Base-by-base conservation (phyloP, 2,888 invertebrate genomes). In the Eristalis pertinax region DNA sequence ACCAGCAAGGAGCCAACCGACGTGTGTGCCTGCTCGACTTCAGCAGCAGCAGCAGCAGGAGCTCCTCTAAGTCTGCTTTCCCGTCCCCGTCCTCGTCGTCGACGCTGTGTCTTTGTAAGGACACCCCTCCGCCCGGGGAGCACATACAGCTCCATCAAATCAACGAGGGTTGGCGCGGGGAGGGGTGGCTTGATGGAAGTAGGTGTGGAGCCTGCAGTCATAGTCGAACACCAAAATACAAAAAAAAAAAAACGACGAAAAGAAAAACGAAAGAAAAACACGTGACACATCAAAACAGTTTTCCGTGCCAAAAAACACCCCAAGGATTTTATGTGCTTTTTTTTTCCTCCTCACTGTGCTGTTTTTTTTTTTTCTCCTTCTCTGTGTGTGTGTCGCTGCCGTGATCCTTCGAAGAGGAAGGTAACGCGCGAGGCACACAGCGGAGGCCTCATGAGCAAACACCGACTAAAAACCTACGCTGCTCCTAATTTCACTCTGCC, bases 211-310 rank as follows among this genome's bases (percentile, higher is more conserved):
- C 87, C 87, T 84, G 87, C 87, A 87, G 87, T 87, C 84, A 87
- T 84, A 87, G 87, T 84, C 84, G 80, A 87, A 87, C 87, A 87
- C 87, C 84, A 80, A 84, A 87, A 87, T 64, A 84, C 84, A 87
- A 77, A 76, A 79, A 83, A 83, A 73, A 32, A 79, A 68, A 73
- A 41, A 13, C n/a, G n/a, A 43, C 43, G 50, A 22, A 8, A 78
- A 74, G 38, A 82, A 78, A 82, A 73, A 74, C 83, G 63, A 80
- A 87, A 87, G 87, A 84, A 87, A 87, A 87, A 87, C 87, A 87
- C 87, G 87, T 87, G 87, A 87, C 87, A 87, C 87, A 87, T 87
- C 87, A 87, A 87, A 87, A 87, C 87, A 87, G 84, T 87, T 87
- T 84, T 87, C 87, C 87, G 87, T 87, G 87, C 84, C 87, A 87